Base-by-base conservation (phyloP, 2,888 invertebrate species). In the Drosophila neotestacea region DNA sequence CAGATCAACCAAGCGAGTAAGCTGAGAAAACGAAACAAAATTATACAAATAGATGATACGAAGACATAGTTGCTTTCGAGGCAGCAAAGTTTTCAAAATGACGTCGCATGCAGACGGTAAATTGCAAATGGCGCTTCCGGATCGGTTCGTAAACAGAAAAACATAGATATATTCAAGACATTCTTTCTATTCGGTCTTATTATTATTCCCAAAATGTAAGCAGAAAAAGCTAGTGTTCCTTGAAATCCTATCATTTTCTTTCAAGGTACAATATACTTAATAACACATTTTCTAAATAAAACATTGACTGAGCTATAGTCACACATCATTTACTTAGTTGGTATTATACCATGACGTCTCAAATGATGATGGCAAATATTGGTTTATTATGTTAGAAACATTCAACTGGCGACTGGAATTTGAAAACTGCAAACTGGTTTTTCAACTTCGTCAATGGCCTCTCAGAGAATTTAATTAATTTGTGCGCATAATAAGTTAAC, bases 41-140 rank as follows among this genome's bases (percentile, higher is more conserved):
- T 34, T 13, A 51, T 44, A 58, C 51, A 42, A 70, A 38, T 38
- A 13, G 36, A 51, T 44, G 28, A 59, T 32, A 22, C 69, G 44
- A 59, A 52, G 34, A 56, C 75, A 67, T 54, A 54, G 71, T 67
- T 60, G 66, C 46, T 16, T 16, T 38, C 36, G 36, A 28, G 32
- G 32, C 42, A 22, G 62, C 50, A 69, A 66, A 73, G 66, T 77
- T 79, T 74, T 59, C 70, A 65, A 71, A 74, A 83, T 82, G 77
- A 71, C 85, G 79, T 77, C 47, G 64, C 67, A 62, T 55, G 38
- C 46, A 76, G 66, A 71, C 62, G 46, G 67, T 65, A 74, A 81
- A 67, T 73, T 77, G 59, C 67, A 82, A 82, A 77, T 77, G 85
- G 73, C 80, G 69, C 80, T 83, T 83, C 83, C 85, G 85, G 83